A percentile compares a stretch with the other conserved stretches of the same genome.
Conservation (phyloP, 2,113 vertebrate species). For the Hemicordylus capensis region DNA sequence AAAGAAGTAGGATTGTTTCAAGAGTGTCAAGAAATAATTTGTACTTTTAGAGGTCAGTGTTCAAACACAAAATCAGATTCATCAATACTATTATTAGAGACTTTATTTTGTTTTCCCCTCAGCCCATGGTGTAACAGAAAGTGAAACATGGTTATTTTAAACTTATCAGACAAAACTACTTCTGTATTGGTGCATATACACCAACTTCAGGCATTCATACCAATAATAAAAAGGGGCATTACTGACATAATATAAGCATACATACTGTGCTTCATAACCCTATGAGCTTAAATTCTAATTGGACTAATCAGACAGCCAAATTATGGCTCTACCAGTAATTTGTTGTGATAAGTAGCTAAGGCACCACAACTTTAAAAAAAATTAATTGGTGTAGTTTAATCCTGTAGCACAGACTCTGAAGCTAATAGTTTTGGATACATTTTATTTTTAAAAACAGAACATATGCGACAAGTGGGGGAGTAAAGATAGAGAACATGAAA, state of each 20-base stretch:
- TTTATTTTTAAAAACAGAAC: accelerated
- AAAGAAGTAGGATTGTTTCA: not conserved
- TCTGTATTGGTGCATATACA: not conserved
- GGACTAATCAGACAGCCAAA: conserved; percentile 20
- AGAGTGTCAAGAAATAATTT: not conserved
- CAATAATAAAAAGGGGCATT: not conserved
- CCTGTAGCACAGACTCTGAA: too few relatives aligned
- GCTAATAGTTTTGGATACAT: not conserved
- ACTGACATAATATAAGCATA: conserved; percentile 15
- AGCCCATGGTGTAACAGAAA: conserved; percentile 1
- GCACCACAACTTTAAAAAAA: not conserved
- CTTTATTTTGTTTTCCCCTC: conserved; percentile 56
- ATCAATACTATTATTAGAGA: not conserved
- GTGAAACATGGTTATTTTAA: conserved; percentile 8
- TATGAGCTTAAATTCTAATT: conserved; percentile 6
- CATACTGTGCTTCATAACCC: not conserved
- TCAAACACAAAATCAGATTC: not conserved
- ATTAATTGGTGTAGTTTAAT: not conserved
- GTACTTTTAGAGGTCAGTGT: not conserved
- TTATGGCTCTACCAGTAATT: not conserved
- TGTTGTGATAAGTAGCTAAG: not conserved
- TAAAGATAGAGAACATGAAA: not conserved
- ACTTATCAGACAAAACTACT: not conserved
- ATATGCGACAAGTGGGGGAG: not conserved
- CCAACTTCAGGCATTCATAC: conserved; percentile 6